Evolutionary conservation across 2,113 vertebrate species (phyloP).

Genomic region (Oxyruncus cristatus): DNA sequence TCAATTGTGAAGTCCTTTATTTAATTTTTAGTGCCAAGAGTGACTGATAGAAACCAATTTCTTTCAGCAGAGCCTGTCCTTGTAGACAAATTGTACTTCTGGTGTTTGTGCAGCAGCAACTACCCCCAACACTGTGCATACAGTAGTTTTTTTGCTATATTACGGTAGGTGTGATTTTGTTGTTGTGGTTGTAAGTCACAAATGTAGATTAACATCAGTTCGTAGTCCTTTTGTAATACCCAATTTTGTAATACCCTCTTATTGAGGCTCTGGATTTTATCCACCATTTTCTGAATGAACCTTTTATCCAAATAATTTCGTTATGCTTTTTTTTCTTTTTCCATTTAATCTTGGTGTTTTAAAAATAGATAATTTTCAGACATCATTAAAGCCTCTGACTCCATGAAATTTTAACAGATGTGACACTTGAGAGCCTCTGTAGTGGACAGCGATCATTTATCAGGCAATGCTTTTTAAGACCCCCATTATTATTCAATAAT

Average conservation of each 20-base stretch:
- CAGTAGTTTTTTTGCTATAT: not conserved
- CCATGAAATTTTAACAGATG: constrained; percentile 43
- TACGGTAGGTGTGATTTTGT: not conserved
- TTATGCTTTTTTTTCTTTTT: not conserved
- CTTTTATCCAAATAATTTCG: not conserved
- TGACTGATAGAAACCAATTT: not conserved
- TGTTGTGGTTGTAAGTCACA: not conserved
- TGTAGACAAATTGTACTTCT: not conserved
- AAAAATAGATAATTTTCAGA: constrained; percentile 30
- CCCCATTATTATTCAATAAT: constrained; percentile 67
- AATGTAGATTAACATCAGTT: not conserved
- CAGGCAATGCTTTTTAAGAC: constrained; percentile 40
- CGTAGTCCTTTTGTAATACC: not conserved
- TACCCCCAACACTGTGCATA: not conserved
- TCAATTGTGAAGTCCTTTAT: not conserved
- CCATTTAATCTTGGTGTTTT: not conserved
- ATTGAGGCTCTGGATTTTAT: not conserved
- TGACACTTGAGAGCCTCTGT: constrained; percentile 48
- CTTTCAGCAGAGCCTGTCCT: not conserved
- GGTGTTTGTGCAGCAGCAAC: not conserved
- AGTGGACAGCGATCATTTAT: constrained; percentile 37
- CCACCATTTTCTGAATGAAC: not conserved
- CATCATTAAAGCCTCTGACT: not conserved
- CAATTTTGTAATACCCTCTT: not conserved
- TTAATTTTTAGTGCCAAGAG: not conserved